Evolutionary conservation across 2,888 invertebrate species (phyloP).

Genomic region (Apoda limacodes): DNA sequence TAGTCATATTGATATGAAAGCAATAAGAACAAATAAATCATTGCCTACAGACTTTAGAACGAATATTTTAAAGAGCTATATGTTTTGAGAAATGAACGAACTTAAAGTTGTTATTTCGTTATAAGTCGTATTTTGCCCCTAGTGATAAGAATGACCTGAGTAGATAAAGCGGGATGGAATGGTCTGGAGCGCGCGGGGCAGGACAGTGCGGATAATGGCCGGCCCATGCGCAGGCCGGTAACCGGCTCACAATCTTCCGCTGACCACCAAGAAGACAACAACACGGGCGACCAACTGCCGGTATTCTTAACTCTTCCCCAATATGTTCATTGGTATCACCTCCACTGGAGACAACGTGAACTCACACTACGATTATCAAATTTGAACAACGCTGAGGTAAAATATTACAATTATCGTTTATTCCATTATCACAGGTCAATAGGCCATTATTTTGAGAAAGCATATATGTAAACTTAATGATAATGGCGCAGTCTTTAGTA

Average conservation of each 20-base stretch:
- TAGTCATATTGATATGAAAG: too few species aligned
- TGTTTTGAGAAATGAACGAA: too few species aligned
- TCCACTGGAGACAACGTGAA: conserved; percentile 62
- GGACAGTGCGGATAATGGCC: too few species aligned
- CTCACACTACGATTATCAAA: conserved; percentile 64
- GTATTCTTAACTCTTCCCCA: conserved; percentile 27
- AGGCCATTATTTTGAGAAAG: too few species aligned
- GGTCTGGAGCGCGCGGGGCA: conserved; percentile 24
- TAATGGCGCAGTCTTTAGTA: too few species aligned
- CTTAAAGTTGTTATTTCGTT: conserved; percentile 31
- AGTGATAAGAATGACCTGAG: conserved; percentile 48
- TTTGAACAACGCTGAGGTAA: conserved; percentile 54
- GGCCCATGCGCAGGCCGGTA: conserved; percentile 3
- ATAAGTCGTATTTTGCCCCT: conserved; percentile 38
- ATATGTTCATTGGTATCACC: conserved; percentile 66
- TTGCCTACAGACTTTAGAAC: too few species aligned
- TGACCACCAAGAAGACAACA: conserved; percentile 20
- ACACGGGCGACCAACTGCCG: conserved; percentile 4
- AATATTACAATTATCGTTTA: conserved; percentile 23
- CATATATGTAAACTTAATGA: too few species aligned
- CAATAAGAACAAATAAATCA: too few species aligned
- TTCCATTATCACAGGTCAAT: conserved; percentile 33
- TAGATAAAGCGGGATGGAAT: conserved; percentile 37
- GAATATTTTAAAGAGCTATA: too few species aligned
- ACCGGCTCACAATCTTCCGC: too few species aligned